phyloP scores from a whole-genome alignment of 2,797 vertebrate species.

The Danionella dracula region DNA sequence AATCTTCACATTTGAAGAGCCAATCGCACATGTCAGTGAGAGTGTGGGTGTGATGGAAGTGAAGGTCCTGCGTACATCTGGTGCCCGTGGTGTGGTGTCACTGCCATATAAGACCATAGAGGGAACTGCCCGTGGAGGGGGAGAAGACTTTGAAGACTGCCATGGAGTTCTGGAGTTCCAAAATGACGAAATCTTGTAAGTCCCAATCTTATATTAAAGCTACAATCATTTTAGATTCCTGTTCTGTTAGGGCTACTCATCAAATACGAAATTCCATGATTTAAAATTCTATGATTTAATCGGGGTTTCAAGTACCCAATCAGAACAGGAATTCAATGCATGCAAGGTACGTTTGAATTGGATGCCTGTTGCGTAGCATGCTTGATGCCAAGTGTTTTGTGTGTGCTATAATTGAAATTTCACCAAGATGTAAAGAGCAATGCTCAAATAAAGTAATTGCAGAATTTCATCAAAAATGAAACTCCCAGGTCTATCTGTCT shows the following conservation, averaged over 20 bases:
- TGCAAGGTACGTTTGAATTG: neutral
- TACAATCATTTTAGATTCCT: neutral
- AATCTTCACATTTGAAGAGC: conserved; percentile 97
- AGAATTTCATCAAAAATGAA: conserved; percentile 26
- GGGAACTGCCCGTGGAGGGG: conserved; percentile 87
- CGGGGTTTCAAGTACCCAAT: neutral
- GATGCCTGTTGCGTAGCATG: conserved; percentile 16
- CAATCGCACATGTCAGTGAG: conserved; percentile 88
- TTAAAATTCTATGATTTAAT: neutral
- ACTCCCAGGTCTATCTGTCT: conserved; percentile 5
- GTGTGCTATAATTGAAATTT: conserved; percentile 53
- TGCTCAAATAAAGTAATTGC: neutral
- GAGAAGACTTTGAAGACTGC: conserved; percentile 94
- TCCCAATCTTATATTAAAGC: conserved; percentile 44
- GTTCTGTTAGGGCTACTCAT: neutral
- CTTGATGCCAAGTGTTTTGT: conserved; percentile 9
- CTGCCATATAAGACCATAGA: conserved; percentile 95
- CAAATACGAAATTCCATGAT: neutral
- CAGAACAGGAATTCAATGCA: conserved; percentile 16
- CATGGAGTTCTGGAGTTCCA: conserved; percentile 95
- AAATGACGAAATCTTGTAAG: conserved; percentile 99
- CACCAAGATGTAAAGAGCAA: conserved; percentile 24
- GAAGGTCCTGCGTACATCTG: conserved; percentile 94
- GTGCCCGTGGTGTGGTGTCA: conserved; percentile 89
- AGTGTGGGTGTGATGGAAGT: conserved; percentile 96